Conservation (phyloP, 35 echinoderm and acorn worm species). For the Apostichopus japonicus region DNA sequence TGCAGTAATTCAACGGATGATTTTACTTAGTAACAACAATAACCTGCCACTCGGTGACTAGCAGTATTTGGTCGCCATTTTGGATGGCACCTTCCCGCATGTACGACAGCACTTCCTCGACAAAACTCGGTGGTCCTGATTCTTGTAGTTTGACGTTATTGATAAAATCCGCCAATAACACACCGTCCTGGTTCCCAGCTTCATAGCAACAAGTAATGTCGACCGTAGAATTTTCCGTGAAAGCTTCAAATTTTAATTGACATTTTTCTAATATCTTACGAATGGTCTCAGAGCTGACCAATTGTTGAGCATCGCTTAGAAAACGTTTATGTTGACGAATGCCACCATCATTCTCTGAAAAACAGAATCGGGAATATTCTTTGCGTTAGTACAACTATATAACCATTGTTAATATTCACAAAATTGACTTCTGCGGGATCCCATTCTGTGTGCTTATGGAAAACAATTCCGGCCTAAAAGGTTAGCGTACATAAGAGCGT, state of each 20-base stretch:
- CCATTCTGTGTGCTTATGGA: too few species aligned
- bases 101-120: constrained; percentile 9
- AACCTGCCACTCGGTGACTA: neutral
- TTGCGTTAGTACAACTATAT: too few species aligned
- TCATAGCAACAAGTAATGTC: constrained; percentile 29
- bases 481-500: too few species aligned
- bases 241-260: neutral
- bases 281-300: neutral
- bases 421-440: too few species aligned
- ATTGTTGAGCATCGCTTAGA: neutral
- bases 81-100: neutral
- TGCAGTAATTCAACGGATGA: too few species aligned
- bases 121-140: neutral
- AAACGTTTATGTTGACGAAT: neutral
- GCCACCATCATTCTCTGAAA: neutral
- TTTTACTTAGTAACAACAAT: neutral
- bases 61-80: neutral
- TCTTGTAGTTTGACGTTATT: neutral
- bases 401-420: too few species aligned
- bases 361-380: neutral
- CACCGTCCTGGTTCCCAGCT: neutral
- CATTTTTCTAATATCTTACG: neutral
- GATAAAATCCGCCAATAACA: neutral
- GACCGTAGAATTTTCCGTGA: neutral
- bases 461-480: too few species aligned